A percentile compares a stretch with the other conserved stretches of the same genome.
These are phyloP conservation scores for Gnathonemus longibarbis DNA, from an alignment of 2,113 vertebrate genomes.

Conservation along the genomic window DNA sequence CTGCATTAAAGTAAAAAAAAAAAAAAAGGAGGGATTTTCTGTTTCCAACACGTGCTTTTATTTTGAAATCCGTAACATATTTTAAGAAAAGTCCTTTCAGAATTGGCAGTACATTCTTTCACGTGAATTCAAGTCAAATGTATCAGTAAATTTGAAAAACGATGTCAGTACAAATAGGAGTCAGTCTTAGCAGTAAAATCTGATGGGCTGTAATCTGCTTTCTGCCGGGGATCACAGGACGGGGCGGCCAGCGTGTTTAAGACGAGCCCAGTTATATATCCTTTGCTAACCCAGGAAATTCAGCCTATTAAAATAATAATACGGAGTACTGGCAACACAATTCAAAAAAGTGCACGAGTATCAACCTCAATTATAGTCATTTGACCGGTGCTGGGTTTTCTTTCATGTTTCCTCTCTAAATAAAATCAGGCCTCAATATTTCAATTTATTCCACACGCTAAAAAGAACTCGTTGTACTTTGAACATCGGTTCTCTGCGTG, in stretches of 20 bases:
- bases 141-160: not conserved
- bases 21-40: not conserved
- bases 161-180: not conserved
- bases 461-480: not conserved
- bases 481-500: not conserved
- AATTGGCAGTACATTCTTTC: slow-evolving; percentile 51
- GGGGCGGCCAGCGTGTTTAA: not conserved
- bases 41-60: not conserved
- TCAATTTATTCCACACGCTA: not conserved
- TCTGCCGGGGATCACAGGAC: not conserved
- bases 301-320: slow-evolving; percentile 13
- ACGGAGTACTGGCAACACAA: not conserved
- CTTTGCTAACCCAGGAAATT: slow-evolving; percentile 2
- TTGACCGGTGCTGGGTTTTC: not conserved
- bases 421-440: not conserved
- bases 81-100: slow-evolving; percentile 32
- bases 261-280: not conserved
- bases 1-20: not conserved
- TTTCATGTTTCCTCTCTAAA: not conserved
- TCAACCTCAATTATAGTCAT: not conserved
- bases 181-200: not conserved
- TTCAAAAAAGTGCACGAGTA: not conserved
- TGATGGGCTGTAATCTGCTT: not conserved
- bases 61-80: not conserved
- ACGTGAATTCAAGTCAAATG: slow-evolving; percentile 27